A percentile compares a stretch with the other conserved stretches of the same genome.
These are phyloP conservation scores for Drosophila burlai DNA, from an alignment of 1,140 invertebrate species.

Conservation along the genomic window DNA sequence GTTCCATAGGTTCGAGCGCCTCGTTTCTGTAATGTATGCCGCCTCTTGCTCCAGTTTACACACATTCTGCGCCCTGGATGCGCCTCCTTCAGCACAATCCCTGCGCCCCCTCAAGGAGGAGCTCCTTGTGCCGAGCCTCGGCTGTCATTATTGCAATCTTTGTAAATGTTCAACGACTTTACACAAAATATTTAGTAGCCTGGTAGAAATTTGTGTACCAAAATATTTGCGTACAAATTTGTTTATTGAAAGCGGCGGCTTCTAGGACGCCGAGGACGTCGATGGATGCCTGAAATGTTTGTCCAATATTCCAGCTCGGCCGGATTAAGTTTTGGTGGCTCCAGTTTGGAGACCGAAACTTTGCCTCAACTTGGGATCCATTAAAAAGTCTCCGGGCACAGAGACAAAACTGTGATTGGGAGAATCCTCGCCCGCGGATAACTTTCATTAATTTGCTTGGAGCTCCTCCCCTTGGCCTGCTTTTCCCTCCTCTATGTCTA, in stretches of 20 bases:
- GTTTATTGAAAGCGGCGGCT: conserved; percentile 52
- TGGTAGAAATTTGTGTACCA: conserved; percentile 58
- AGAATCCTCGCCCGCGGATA: conserved; percentile 27
- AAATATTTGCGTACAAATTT: conserved; percentile 69
- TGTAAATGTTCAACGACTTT: conserved; percentile 66
- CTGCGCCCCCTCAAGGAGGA: background rate
- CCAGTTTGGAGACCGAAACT: conserved; percentile 25
- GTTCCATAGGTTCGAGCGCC: conserved; percentile 25
- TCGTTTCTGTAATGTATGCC: conserved; percentile 51
- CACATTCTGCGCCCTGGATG: conserved; percentile 47
- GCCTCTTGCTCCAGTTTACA: conserved; percentile 52
- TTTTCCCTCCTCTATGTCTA: background rate
- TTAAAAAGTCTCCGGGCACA: conserved; percentile 46
- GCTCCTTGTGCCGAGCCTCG: conserved; percentile 17
- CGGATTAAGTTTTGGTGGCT: conserved; percentile 42
- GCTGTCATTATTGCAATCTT: conserved; percentile 76
- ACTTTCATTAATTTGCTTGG: conserved; percentile 48
- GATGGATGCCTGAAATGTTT: conserved; percentile 34
- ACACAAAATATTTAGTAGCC: conserved; percentile 63
- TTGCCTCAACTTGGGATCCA: conserved; percentile 41
- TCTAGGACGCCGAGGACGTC: conserved; percentile 33
- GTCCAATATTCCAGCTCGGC: conserved; percentile 18
- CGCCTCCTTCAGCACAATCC: conserved; percentile 6
- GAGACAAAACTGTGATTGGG: conserved; percentile 39
- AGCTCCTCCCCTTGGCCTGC: background rate